Conservation (phyloP, 53 echinoderm and acorn worm genomes). For the Holothuria scabra region DNA sequence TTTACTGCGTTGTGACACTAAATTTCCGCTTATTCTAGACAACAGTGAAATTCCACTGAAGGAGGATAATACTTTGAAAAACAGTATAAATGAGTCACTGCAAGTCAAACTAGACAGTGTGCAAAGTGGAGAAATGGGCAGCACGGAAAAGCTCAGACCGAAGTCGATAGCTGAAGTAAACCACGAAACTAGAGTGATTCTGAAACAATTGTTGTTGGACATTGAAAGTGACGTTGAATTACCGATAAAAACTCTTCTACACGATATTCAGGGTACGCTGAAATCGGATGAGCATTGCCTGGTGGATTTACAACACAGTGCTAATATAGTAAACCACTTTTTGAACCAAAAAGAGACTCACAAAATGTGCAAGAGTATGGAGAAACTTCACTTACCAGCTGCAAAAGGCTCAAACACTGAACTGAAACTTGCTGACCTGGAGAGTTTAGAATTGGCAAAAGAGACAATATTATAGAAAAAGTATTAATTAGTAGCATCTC, state of each 20-base stretch:
- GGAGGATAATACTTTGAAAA: neutral
- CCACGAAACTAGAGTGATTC: conserved; percentile 33
- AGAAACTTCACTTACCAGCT: conserved; percentile 2
- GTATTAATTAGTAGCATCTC: neutral
- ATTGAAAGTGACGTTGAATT: conserved; percentile 35
- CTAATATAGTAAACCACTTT: conserved; percentile 44
- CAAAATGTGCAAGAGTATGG: neutral
- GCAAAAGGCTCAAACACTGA: neutral
- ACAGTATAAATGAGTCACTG: conserved; percentile 15
- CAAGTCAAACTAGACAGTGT: conserved; percentile 14
- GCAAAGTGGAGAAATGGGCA: neutral
- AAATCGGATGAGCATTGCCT: conserved; percentile 46
- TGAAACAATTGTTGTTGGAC: conserved; percentile 41
- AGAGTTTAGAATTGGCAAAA: conserved; percentile 30
- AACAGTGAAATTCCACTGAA: conserved; percentile 14
- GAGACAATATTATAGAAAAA: conserved; percentile 38
- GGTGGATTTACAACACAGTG: conserved; percentile 48
- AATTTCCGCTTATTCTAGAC: conserved; percentile 19
- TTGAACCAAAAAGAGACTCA: conserved; percentile 25
- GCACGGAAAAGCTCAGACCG: conserved; percentile 6
- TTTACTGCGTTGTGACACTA: neutral
- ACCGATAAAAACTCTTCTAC: conserved; percentile 29
- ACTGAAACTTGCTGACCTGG: neutral
- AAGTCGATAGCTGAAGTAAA: conserved; percentile 47
- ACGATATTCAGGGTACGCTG: conserved; percentile 47